Base-by-base conservation (phyloP, 2,113 vertebrate genomes). In the Brachirus orientalis region DNA sequence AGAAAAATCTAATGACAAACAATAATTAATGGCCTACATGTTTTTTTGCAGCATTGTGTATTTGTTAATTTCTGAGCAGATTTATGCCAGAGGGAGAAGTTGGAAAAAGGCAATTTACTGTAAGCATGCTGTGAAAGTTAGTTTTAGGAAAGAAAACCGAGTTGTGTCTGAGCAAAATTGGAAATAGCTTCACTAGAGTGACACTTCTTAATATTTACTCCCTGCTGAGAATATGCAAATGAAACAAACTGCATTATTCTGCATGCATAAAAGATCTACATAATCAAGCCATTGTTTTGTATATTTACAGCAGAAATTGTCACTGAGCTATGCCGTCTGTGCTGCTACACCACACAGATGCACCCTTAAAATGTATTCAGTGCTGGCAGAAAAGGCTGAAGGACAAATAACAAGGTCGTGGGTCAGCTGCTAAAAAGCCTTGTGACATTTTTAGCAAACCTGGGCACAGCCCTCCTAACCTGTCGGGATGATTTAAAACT, bases 371-470 rank as follows among this genome's bases (percentile, higher is more conserved):
- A 61, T 64, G 57, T 19, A 55, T 36, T 75, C 36, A n/a, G n/a
- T n/a, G n/a, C n/a, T n/a, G n/a, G n/a, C n/a, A 56, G 19, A 14
- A 43, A 1, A 62, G 63, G 44, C 33, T 10, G 6, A 45, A 52
- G 46, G 58, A 67, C 64, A 70, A 35, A 63, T 37, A 58, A 71
- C 72, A 68, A 71, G 70, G 68, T 67, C 19, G 4, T 53, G 41
- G 81, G 76, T 80, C 74, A 86, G 82, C 47, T 69, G 71, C 62
- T 76, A 20, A 82, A 70, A 57, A 62, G 58, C 65, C 53, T 33
- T 28, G 36, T 61, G 58, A 69, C 56, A 69, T 68, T 77, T 75
- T 43, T 62, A 51, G 43, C 60, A 22, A 62, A 55, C 22, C 63
- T 10, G 44, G 14, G 17, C 51, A 66, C 41, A 17, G 20, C 28